Percentiles rank a stretch among this genome's conserved stretches.
These are phyloP conservation scores for Mythimna impura DNA, from an alignment of 2,888 invertebrate species.

Conservation along the genomic window DNA sequence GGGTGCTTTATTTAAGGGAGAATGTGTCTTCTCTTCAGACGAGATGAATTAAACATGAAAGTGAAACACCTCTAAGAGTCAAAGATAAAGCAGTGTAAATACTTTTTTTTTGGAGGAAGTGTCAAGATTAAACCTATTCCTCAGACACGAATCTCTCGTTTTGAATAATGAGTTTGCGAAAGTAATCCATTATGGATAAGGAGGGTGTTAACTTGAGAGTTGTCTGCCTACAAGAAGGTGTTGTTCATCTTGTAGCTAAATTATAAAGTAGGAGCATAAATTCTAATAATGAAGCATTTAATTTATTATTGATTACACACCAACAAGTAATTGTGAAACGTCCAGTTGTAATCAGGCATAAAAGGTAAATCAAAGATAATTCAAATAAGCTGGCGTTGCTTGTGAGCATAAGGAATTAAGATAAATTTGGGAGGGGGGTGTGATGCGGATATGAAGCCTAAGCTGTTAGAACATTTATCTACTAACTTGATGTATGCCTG, in stretches of 20 bases:
- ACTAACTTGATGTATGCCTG: background rate
- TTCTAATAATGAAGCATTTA: conserved; percentile 15
- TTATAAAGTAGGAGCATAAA: conserved; percentile 7
- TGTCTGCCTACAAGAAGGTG: conserved; percentile 14
- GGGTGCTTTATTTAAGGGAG: conserved; percentile 53
- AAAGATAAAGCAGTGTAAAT: conserved; percentile 44
- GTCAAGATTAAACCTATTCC: conserved; percentile 59
- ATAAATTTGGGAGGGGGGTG: conserved; percentile 10
- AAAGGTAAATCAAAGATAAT: conserved; percentile 27
- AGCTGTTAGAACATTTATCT: background rate
- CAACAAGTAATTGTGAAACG: background rate
- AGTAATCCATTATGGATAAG: conserved; percentile 60
- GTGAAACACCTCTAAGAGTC: conserved; percentile 44
- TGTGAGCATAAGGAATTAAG: conserved; percentile 35
- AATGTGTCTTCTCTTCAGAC: conserved; percentile 42
- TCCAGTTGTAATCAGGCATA: conserved; percentile 22
- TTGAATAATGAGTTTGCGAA: conserved; percentile 60
- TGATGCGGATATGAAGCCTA: background rate
- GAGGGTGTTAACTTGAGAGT: conserved; percentile 29
- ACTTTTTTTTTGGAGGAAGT: conserved; percentile 54
- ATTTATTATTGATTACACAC: background rate
- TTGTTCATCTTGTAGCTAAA: conserved; percentile 22
- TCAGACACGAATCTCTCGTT: conserved; percentile 47
- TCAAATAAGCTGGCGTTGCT: conserved; percentile 7
- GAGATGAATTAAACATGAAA: conserved; percentile 63